These are phyloP conservation scores for Amphimedon queenslandica DNA, from an alignment of 37 sponge, comb jelly and placozoan species.

Conservation along the genomic window DNA sequence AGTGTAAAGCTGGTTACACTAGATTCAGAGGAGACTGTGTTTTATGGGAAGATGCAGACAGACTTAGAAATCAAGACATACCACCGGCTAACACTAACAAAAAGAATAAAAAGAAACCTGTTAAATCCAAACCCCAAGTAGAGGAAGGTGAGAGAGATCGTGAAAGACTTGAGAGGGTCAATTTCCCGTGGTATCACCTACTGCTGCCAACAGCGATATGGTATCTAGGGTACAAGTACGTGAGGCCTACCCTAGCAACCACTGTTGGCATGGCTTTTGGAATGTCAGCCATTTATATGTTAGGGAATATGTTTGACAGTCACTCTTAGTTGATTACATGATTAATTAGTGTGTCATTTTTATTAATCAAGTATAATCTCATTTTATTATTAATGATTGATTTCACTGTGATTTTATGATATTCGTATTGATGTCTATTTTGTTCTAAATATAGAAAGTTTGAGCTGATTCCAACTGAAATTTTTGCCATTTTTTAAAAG, in stretches of 20 bases:
- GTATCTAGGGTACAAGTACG: conserved; percentile 19
- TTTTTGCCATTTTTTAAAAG: too few species aligned
- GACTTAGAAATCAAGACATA: neutral
- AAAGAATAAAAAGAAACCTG: conserved; percentile 28
- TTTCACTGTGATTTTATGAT: too few species aligned
- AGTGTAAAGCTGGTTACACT: conserved; percentile 61
- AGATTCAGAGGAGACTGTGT: conserved; percentile 62
- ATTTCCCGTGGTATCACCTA: conserved; percentile 51
- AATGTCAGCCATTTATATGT: too few species aligned
- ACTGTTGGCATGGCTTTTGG: conserved; percentile 18
- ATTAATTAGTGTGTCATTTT: too few species aligned
- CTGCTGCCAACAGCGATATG: conserved; percentile 27
- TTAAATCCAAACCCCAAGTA: conserved; percentile 1
- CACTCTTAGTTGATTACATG: too few species aligned
- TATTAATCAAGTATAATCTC: too few species aligned
- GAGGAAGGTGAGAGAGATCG: neutral
- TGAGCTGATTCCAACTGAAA: too few species aligned
- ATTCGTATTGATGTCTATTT: too few species aligned
- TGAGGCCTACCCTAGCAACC: conserved; percentile 34
- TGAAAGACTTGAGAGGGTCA: neutral
- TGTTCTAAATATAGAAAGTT: too few species aligned
- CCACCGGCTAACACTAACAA: conserved; percentile 31
- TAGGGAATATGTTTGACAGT: too few species aligned
- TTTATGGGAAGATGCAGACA: conserved; percentile 3
- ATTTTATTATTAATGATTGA: too few species aligned